A percentile compares a stretch with the other conserved stretches of the same genome.
phyloP scores from a whole-genome alignment of 2,888 invertebrate species.

The Byasa hedistus region DNA sequence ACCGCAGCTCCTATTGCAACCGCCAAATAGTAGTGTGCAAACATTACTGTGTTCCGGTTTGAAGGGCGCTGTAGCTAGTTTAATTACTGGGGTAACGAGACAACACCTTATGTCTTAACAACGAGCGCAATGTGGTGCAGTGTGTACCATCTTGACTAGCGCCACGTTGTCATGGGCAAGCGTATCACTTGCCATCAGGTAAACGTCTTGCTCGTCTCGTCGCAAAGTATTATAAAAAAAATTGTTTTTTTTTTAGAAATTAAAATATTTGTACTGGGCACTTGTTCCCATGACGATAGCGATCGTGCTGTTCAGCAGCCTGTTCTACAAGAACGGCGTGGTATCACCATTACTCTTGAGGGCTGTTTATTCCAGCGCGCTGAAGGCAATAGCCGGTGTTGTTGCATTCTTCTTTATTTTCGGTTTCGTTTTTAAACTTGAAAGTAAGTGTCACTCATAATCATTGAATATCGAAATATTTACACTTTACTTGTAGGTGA shows the following conservation, averaged over 20 bases:
- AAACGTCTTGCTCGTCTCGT: too few species aligned
- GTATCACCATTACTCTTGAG: neutral
- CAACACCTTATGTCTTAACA: too few species aligned
- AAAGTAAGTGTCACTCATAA: neutral
- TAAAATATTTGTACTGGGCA: slow-evolving; percentile 3
- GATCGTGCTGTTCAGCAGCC: neutral
- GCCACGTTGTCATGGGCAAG: too few species aligned
- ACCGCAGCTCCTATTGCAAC: too few species aligned
- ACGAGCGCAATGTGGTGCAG: too few species aligned
- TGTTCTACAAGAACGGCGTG: neutral
- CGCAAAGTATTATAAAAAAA: too few species aligned
- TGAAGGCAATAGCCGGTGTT: neutral
- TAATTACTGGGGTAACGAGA: too few species aligned
- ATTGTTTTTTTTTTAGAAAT: slow-evolving; percentile 12
- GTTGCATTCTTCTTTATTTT: neutral
- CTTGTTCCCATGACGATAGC: neutral
- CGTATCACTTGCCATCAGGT: too few species aligned
- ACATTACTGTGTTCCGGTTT: too few species aligned
- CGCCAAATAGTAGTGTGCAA: too few species aligned
- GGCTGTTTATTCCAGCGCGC: neutral
- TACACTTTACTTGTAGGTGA: neutral
- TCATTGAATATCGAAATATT: neutral
- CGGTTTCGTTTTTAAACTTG: neutral
- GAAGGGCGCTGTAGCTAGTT: too few species aligned
- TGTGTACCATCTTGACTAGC: too few species aligned